Evolutionary conservation across 2,888 invertebrate genomes (phyloP).

Genomic region (Mythimna ferrago): DNA sequence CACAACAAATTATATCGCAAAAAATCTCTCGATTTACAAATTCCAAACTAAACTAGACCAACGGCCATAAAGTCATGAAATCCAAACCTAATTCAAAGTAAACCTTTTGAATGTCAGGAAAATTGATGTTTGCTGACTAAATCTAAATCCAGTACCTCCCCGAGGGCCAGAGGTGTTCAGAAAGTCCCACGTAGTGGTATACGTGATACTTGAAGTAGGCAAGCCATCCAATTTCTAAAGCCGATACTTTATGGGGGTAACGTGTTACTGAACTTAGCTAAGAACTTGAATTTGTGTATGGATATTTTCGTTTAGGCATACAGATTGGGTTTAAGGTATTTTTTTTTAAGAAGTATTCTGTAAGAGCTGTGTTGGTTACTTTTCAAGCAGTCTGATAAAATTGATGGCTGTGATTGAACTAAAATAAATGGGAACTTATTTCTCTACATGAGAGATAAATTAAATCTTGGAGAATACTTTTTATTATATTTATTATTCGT

Average conservation of each 20-base stretch:
- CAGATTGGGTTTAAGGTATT: background rate
- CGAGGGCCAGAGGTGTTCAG: slow-evolving; percentile 54
- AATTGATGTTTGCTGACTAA: slow-evolving; percentile 67
- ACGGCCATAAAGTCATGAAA: slow-evolving; percentile 17
- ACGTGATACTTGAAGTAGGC: slow-evolving; percentile 67
- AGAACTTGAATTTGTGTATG: slow-evolving; percentile 31
- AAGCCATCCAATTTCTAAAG: slow-evolving; percentile 69
- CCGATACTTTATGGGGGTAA: slow-evolving; percentile 66
- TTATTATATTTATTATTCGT: too few species aligned
- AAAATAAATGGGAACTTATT: too few species aligned
- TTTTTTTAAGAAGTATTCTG: background rate
- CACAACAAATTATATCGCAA: slow-evolving; percentile 10
- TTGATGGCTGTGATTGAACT: too few species aligned
- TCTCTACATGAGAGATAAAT: too few species aligned
- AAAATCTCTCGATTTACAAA: slow-evolving; percentile 6
- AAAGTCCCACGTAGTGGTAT: slow-evolving; percentile 63
- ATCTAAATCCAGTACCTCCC: slow-evolving; percentile 66
- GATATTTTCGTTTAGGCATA: slow-evolving; percentile 27
- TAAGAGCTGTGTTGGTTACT: background rate
- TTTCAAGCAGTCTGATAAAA: too few species aligned
- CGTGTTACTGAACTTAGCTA: slow-evolving; percentile 56
- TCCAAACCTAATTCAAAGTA: slow-evolving; percentile 46
- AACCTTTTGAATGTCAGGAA: slow-evolving; percentile 62
- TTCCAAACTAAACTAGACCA: slow-evolving; percentile 4
- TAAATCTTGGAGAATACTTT: too few species aligned